Evolutionary conservation across 2,113 vertebrate species (phyloP).

Genomic region (Xenopus tropicalis): UCB_Xtro_10.0 CM004448.2:35566001-35566500

Average conservation of each 20-base stretch:
- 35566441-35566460: conserved; percentile 52
- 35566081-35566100: conserved; percentile 25
- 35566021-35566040: conserved; percentile 10
- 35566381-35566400: conserved; percentile 52
- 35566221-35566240: no score
- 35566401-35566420: conserved; percentile 54
- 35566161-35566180: neutral
- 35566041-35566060: conserved; percentile 2
- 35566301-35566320: conserved; percentile 30
- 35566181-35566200: no score
- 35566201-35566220: no score
- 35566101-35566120: conserved; percentile 41
- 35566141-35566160: neutral
- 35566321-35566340: conserved; percentile 40
- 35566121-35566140: conserved; percentile 14
- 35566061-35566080: conserved; percentile 37
- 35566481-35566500: no score
- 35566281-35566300: conserved; percentile 43
- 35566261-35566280: conserved; percentile 26
- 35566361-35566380: conserved; percentile 52
- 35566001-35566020: neutral
- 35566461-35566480: conserved; percentile 45
- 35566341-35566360: conserved; percentile 50
- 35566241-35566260: neutral
- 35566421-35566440: conserved; percentile 53